A percentile compares a stretch with the other conserved stretches of the same genome.
phyloP scores from a whole-genome alignment of 2,113 vertebrate species.

The Sisor rabdophorus region DNA sequence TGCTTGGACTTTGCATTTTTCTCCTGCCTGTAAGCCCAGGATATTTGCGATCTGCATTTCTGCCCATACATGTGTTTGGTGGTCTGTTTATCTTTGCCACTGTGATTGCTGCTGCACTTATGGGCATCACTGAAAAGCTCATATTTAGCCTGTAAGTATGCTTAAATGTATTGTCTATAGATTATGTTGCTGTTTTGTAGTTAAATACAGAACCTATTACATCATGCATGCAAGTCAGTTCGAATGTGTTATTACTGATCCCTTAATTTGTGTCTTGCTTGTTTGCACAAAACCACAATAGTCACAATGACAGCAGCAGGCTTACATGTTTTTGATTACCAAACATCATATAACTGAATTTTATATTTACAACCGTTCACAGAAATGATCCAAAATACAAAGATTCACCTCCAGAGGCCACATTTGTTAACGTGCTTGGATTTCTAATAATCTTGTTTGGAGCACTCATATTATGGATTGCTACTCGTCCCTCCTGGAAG shows the following conservation, averaged over 20 bases:
- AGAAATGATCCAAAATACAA: constrained; percentile 72
- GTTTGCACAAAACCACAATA: neutral
- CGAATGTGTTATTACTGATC: constrained; percentile 1
- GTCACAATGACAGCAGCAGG: neutral
- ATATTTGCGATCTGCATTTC: constrained; percentile 70
- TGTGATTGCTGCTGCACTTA: constrained; percentile 80
- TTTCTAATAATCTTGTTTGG: constrained; percentile 81
- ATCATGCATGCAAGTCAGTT: neutral
- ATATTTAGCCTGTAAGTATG: constrained; percentile 87
- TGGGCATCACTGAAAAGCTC: constrained; percentile 94
- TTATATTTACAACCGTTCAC: constrained; percentile 6
- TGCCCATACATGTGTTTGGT: constrained; percentile 85
- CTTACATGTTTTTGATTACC: neutral
- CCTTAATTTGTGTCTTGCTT: constrained; percentile 3
- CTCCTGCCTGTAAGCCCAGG: constrained; percentile 80
- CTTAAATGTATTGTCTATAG: neutral
- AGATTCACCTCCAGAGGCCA: constrained; percentile 78
- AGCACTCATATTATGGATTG: constrained; percentile 82
- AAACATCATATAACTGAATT: neutral
- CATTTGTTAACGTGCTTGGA: constrained; percentile 83
- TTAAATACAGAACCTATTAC: neutral
- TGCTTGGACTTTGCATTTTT: constrained; percentile 79
- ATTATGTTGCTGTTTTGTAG: neutral
- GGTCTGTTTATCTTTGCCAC: constrained; percentile 83
- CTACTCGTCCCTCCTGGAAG: constrained; percentile 83